A percentile compares a stretch with the other conserved stretches of the same genome.
Evolutionary conservation across 92 coral and sea anemone genomes (phyloP).

Genomic region (Porites cylindrica): DNA sequence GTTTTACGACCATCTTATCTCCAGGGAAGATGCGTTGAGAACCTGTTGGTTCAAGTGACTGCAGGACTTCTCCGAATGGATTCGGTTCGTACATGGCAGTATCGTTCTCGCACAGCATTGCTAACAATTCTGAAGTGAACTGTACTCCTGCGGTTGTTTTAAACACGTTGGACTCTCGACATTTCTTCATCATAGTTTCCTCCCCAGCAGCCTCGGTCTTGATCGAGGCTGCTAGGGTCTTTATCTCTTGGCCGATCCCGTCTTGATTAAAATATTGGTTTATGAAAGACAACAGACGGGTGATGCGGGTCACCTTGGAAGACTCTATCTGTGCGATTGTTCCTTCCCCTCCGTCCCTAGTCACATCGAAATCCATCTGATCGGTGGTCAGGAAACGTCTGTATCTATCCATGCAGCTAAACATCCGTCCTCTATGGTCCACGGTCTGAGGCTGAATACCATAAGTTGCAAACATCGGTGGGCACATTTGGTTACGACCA

Average conservation of each 20-base stretch:
- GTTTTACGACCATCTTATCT: background rate
- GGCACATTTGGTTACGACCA: too few relatives aligned
- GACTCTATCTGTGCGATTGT: conserved; percentile 10
- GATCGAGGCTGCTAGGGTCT: background rate
- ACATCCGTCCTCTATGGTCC: background rate
- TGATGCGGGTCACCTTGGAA: background rate
- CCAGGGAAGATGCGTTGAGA: background rate
- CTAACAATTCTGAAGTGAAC: background rate
- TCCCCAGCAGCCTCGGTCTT: background rate
- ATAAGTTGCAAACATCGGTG: conserved; percentile 1
- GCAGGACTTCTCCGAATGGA: conserved; percentile 1
- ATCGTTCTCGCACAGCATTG: background rate
- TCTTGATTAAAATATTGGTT: background rate
- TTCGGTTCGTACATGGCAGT: background rate
- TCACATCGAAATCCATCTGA: background rate
- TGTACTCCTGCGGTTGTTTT: background rate
- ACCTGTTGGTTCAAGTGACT: background rate
- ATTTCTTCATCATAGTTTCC: background rate
- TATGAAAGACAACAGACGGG: background rate
- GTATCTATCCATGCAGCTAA: background rate
- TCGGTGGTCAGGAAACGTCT: background rate
- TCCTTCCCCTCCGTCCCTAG: background rate
- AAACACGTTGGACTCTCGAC: conserved; percentile 1
- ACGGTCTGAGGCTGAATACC: background rate
- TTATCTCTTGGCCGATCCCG: background rate